phyloP scores from a whole-genome alignment of 1,140 invertebrate genomes.

The Pseudomyrmex sp. region DNA sequence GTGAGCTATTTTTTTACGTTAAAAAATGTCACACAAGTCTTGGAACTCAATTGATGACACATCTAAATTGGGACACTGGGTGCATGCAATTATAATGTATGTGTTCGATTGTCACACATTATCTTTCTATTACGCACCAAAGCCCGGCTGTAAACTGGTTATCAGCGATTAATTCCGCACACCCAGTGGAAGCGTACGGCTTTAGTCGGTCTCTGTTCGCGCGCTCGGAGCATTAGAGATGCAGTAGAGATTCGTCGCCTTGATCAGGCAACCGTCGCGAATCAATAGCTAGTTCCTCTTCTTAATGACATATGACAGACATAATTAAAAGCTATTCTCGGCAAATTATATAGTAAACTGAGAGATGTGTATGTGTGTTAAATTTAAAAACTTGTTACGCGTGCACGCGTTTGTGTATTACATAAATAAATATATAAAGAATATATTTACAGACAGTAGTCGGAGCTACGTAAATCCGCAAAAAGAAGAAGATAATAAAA shows the following conservation, averaged over 20 bases:
- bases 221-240: constrained; percentile 30
- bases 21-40: background rate
- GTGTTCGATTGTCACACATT: constrained; percentile 21
- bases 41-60: background rate
- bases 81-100: constrained; percentile 15
- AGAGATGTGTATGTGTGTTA: too few relatives aligned
- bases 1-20: background rate
- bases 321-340: background rate
- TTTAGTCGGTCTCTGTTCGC: constrained; percentile 23
- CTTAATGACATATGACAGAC: background rate
- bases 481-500: background rate
- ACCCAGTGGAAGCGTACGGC: constrained; percentile 30
- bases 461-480: background rate
- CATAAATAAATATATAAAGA: background rate
- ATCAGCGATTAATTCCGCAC: constrained; percentile 46
- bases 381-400: too few relatives aligned
- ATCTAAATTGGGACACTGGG: constrained; percentile 29
- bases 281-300: constrained; percentile 9
- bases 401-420: too few relatives aligned
- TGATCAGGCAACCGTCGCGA: constrained; percentile 41
- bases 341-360: background rate
- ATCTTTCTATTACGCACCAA: constrained; percentile 29
- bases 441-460: background rate
- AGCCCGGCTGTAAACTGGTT: constrained; percentile 42
- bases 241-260: constrained; percentile 17